A percentile compares a stretch with the other conserved stretches of the same genome.
Evolutionary conservation across 1,140 invertebrate species (phyloP).

Genomic region (Planococcus citri): DNA sequence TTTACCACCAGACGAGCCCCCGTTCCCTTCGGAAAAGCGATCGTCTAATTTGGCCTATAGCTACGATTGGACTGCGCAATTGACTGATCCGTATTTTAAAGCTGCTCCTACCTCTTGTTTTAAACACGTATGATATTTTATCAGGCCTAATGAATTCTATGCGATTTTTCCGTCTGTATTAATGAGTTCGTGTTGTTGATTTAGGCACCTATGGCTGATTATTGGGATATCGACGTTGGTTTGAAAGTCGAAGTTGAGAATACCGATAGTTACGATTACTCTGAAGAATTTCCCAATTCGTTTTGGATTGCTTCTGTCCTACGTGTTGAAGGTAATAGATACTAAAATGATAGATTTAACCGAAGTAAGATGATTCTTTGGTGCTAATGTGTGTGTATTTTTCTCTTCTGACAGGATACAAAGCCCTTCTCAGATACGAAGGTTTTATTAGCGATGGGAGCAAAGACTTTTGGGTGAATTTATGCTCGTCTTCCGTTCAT

Average conservation of each 20-base stretch:
- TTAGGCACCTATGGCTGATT: conserved; percentile 73
- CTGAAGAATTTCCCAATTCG: conserved; percentile 62
- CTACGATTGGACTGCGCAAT: conserved; percentile 68
- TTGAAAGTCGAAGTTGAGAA: conserved; percentile 95
- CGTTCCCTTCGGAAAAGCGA: conserved; percentile 34
- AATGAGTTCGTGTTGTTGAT: conserved; percentile 19
- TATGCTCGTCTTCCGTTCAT: conserved; percentile 85
- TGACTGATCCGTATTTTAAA: conserved; percentile 59
- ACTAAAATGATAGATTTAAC: not conserved
- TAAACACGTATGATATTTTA: conserved; percentile 49
- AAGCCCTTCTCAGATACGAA: conserved; percentile 84
- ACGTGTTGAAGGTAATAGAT: conserved; percentile 53
- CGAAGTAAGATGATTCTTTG: too few species aligned
- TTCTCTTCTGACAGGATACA: conserved; percentile 55
- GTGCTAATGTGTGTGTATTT: too few species aligned
- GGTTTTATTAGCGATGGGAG: conserved; percentile 76
- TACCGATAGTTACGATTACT: conserved; percentile 68
- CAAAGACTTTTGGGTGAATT: conserved; percentile 91
- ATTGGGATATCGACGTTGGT: conserved; percentile 85
- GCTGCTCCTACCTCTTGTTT: conserved; percentile 83
- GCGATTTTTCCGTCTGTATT: not conserved
- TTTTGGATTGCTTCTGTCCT: conserved; percentile 93
- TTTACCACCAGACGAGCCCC: conserved; percentile 25
- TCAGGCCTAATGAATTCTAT: not conserved
- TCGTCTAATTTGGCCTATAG: conserved; percentile 51